Evolutionary conservation across 2,888 invertebrate species (phyloP).

Genomic region (Glaucopsyche alexis): DNA sequence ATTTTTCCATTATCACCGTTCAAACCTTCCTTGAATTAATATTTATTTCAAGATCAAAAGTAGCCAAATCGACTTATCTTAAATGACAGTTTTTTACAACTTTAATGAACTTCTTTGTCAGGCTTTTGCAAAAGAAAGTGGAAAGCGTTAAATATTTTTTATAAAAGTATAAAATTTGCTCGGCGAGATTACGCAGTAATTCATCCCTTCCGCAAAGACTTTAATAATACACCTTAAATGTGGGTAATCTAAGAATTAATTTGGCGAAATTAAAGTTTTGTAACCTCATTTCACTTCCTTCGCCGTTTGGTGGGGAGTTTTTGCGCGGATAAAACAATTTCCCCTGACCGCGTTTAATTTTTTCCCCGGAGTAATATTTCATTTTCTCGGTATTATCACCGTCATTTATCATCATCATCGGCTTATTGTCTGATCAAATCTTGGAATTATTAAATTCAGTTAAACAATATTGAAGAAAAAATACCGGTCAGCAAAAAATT

Average conservation of each 20-base stretch:
- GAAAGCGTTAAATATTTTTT: not conserved
- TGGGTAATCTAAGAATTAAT: slow-evolving; percentile 18
- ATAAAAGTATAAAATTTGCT: not conserved
- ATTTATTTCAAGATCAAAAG: no score
- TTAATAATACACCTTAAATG: slow-evolving; percentile 18
- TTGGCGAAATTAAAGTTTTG: slow-evolving; percentile 20
- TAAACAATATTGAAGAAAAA: not conserved
- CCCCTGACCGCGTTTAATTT: slow-evolving; percentile 18
- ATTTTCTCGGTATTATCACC: slow-evolving; percentile 7
- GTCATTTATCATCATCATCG: slow-evolving; percentile 9
- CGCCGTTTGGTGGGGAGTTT: not conserved
- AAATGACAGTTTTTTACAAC: not conserved
- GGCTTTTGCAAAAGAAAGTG: not conserved
- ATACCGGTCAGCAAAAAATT: no score
- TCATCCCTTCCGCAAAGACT: slow-evolving; percentile 13
- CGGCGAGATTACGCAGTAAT: not conserved
- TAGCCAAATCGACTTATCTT: no score
- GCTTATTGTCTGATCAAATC: not conserved
- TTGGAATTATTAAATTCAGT: not conserved
- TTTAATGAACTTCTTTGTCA: not conserved
- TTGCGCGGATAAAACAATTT: slow-evolving; percentile 10
- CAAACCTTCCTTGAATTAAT: no score
- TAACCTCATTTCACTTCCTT: slow-evolving; percentile 5
- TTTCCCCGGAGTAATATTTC: slow-evolving; percentile 18
- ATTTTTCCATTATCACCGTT: no score